Evolutionary conservation across 2,113 vertebrate genomes (phyloP), one percentile per base, ranked within the genome.

Genomic region (Epinephelus lanceolatus): DNA sequence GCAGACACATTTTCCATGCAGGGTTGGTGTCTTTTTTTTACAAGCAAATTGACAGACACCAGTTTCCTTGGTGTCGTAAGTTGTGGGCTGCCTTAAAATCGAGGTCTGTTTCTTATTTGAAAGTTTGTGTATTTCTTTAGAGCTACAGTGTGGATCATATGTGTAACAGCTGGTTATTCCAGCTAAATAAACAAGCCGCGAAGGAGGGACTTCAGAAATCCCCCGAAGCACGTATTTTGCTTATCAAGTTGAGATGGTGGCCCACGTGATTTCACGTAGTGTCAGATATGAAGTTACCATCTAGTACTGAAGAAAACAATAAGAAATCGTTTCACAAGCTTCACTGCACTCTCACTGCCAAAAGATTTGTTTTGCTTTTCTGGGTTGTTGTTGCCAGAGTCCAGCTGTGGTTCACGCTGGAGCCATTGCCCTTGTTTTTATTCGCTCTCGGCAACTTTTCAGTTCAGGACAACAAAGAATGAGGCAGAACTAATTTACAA

Each of bases 121-220:
- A 21, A 52, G 8, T 52, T 49, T 51, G 55, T 68, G 59, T 53
- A 4, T 78, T 19, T 33, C 30, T 37, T 45, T 15, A 52, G 62
- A 68, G 63, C 63, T 25, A 10, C 23, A 49, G 14, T 3, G 60
- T n/a, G 33, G 45, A 3, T 40, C 69, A 56, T 19, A 42, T 27
- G 71, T 72, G 8, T 61, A 49, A 72, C 78, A 70, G 49, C 62
- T 75, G 76, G 27, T 62, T 42, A 55, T 71, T 52, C 5, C 56
- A 87, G 82, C 51, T 76, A 78, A 72, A 67, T 77, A 81, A 81
- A 85, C 66, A 76, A 71, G 52, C 57, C 25, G 5, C 49, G 62
- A n/a, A 55, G 40, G 13, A 45, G 27, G 47, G 55, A 55, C 27
- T 72, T 57, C 15, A 60, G 40, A 87, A 85, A 27, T 52, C 51